A percentile compares a stretch with the other conserved stretches of the same genome.
Conservation (phyloP, 2,113 vertebrate genomes). For the Notiomystis cincta region DNA sequence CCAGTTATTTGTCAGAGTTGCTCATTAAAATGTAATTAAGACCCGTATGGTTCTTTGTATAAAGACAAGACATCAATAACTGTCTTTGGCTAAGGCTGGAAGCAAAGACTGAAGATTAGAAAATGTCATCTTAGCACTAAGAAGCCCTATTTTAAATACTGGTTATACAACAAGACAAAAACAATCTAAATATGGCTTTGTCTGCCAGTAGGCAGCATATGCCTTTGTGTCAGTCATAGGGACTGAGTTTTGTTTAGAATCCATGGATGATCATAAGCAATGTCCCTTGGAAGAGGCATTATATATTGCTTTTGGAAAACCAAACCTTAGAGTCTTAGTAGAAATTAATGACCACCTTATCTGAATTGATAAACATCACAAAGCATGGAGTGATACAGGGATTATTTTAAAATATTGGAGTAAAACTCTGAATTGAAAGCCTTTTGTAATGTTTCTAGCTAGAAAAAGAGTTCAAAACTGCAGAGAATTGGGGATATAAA, state of each 20-base stretch:
- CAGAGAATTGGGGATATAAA: not conserved
- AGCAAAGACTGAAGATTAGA: not conserved
- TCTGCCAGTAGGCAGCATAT: not conserved
- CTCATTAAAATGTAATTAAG: constrained; percentile 1
- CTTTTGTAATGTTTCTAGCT: not conserved
- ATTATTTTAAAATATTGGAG: not conserved
- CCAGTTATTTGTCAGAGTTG: not conserved
- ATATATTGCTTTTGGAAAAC: not conserved
- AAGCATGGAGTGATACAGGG: not conserved
- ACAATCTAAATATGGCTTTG: not conserved
- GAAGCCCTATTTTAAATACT: not conserved
- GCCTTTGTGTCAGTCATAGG: not conserved
- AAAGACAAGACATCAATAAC: not conserved
- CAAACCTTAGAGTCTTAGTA: not conserved
- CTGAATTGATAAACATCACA: not conserved
- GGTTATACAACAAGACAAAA: not conserved
- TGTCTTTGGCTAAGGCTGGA: not conserved
- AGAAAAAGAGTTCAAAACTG: not conserved
- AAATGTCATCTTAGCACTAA: not conserved
- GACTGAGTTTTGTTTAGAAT: not conserved
- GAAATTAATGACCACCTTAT: not conserved
- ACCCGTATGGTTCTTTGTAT: not conserved
- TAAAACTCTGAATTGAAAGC: not conserved
- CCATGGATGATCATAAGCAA: not conserved
- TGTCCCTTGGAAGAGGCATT: not conserved